Percentiles rank a stretch among this genome's conserved stretches.
Evolutionary conservation across 2,888 invertebrate species (phyloP).

Genomic region (Cataglyphis livida): DNA sequence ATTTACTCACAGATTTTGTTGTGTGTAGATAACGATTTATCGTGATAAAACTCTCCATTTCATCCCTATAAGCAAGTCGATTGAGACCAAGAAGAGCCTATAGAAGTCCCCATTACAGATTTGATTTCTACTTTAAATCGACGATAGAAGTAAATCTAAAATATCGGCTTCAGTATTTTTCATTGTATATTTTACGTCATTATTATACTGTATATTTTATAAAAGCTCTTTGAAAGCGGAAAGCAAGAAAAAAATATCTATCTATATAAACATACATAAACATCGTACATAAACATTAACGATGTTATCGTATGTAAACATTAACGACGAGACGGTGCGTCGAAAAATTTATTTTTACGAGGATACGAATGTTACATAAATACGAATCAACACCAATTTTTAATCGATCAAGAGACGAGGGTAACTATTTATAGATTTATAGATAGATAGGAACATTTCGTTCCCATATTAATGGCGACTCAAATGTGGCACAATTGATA

Average conservation of each 20-base stretch:
- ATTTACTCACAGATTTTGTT: conserved; percentile 40
- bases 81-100: conserved; percentile 32
- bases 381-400: conserved; percentile 41
- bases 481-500: conserved; percentile 27
- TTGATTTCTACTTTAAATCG: conserved; percentile 73
- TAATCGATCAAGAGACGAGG: conserved; percentile 18
- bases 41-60: conserved; percentile 60
- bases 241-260: too few species aligned
- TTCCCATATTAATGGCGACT: conserved; percentile 5
- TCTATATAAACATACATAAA: not conserved
- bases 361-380: conserved; percentile 23
- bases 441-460: conserved; percentile 12
- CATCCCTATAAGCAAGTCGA: conserved; percentile 23
- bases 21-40: conserved; percentile 61
- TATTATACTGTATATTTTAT: too few species aligned
- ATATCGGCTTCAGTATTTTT: conserved; percentile 71
- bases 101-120: conserved; percentile 71
- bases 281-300: conserved; percentile 40
- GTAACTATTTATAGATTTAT: conserved; percentile 31
- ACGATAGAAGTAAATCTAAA: conserved; percentile 70
- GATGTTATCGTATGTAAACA: conserved; percentile 1
- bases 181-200: not conserved
- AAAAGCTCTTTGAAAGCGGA: too few species aligned
- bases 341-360: conserved; percentile 45
- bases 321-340: conserved; percentile 32